phyloP scores from a whole-genome alignment of 1,140 invertebrate species.

The Eulimnadia texana region DNA sequence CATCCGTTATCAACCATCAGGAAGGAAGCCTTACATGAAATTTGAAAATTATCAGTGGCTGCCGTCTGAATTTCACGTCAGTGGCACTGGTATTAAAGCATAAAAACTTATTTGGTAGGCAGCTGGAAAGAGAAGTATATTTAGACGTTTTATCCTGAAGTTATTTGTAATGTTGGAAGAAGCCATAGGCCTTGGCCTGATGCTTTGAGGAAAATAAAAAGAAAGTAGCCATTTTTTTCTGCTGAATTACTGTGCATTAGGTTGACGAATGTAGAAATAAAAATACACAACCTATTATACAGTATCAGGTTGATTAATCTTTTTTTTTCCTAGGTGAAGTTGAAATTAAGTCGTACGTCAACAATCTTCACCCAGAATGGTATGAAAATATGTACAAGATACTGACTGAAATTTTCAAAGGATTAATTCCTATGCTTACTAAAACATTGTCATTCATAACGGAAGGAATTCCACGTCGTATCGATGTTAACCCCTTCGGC shows the following conservation, averaged over 20 bases:
- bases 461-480: background rate
- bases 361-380: slow-evolving; percentile 14
- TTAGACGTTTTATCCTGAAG: too few species aligned
- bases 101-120: background rate
- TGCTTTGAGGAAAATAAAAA: background rate
- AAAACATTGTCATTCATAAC: slow-evolving; percentile 9
- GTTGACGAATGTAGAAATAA: too few species aligned
- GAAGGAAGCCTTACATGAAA: background rate
- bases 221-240: background rate
- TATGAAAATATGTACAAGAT: background rate
- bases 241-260: background rate
- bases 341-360: slow-evolving; percentile 14
- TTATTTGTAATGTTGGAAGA: too few species aligned
- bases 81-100: background rate
- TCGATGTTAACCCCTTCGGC: background rate
- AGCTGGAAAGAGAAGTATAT: background rate
- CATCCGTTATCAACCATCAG: background rate
- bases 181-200: too few species aligned
- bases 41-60: slow-evolving; percentile 11
- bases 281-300: background rate
- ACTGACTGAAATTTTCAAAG: slow-evolving; percentile 9
- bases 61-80: slow-evolving; percentile 12
- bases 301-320: background rate
- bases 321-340: background rate
- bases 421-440: slow-evolving; percentile 14